Base-by-base conservation (phyloP, 2,113 vertebrate species). In the Spea multiplicata region DNA sequence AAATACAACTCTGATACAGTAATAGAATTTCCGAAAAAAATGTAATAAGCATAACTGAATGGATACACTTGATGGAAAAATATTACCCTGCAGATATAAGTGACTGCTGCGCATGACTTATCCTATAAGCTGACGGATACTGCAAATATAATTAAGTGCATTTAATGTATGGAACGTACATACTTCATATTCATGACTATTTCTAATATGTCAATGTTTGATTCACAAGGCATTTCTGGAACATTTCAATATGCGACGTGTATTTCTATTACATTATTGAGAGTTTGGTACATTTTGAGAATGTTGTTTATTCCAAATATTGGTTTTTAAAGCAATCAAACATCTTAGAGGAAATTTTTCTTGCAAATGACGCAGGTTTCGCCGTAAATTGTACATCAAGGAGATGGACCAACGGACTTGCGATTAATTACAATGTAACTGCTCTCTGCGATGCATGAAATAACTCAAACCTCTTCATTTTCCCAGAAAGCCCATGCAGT, bases 391-490 rank as follows among this genome's bases (percentile, higher is more conserved):
- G n/a, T 49, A 50, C 52, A 49, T 71, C 69, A 52, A 9, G 48
- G 8, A 10, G 49, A 16, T 71, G 49, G 9, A 17, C 69, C 53
- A 49, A 71, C 53, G 48, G 53, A 16, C 50, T 52, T 52, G 49
- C 69, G 52, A 55, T 71, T 71, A 71, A 71, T 71, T 71, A 71
- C 52, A 52, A 71, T 53, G 69, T 49, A 71, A 53, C n/a, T 71
- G 69, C 16, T 50, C 49, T 50, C 49, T 53, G 16, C 48, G 3
- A 55, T 52, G 9, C 4, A 71, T 71, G 30, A 44, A 71, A 71
- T n/a, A 17, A 44, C 8, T 30, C 16, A 53, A 53, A 71, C 49
- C 69, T 71, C 3, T 64, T 64, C n/a, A 71, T 53, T 17, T 30
- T 71, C 49, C 44, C 8, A 53, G 49, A 44, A 70, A 14, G 44